Percentiles rank a stretch among this genome's conserved stretches.
These are phyloP conservation scores for Temnothorax unifasciatus DNA, from an alignment of 2,888 invertebrate species.

Conservation along the genomic window DNA sequence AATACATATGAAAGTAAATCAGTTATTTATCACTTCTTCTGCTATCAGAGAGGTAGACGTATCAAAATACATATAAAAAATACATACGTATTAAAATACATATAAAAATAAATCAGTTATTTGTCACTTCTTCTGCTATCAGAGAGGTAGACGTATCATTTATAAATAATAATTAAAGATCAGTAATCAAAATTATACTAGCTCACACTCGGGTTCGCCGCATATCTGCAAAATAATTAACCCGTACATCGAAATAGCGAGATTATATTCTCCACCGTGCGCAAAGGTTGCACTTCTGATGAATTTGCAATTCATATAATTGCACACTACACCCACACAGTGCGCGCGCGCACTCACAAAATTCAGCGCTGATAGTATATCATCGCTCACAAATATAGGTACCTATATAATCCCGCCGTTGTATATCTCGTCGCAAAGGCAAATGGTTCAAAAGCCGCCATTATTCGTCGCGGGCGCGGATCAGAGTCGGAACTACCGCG, in stretches of 20 bases:
- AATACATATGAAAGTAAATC: neutral
- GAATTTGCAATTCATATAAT: slow-evolving; percentile 48
- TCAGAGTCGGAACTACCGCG: slow-evolving; percentile 65
- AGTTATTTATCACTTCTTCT: neutral
- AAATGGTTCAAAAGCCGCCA: slow-evolving; percentile 54
- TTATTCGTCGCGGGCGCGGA: slow-evolving; percentile 62
- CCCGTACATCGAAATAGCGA: slow-evolving; percentile 9
- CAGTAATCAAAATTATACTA: neutral
- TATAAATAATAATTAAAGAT: slow-evolving; percentile 1
- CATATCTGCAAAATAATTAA: slow-evolving; percentile 33
- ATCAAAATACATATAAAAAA: too few relatives aligned
- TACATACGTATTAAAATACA: too few relatives aligned
- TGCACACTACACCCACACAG: neutral
- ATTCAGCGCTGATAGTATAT: neutral
- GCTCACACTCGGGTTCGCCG: neutral
- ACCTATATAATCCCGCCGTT: slow-evolving; percentile 18
- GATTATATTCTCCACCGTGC: slow-evolving; percentile 21
- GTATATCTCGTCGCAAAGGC: slow-evolving; percentile 48
- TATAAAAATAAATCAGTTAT: neutral
- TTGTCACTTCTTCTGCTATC: neutral
- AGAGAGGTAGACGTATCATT: neutral
- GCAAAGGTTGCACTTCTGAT: slow-evolving; percentile 37
- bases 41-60: neutral
- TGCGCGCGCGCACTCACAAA: neutral
- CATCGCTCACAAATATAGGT: neutral